Evolutionary conservation across 2,888 invertebrate species (phyloP), one percentile per base, ranked within the genome.

Genomic region (Eumerus sabulonum): DNA sequence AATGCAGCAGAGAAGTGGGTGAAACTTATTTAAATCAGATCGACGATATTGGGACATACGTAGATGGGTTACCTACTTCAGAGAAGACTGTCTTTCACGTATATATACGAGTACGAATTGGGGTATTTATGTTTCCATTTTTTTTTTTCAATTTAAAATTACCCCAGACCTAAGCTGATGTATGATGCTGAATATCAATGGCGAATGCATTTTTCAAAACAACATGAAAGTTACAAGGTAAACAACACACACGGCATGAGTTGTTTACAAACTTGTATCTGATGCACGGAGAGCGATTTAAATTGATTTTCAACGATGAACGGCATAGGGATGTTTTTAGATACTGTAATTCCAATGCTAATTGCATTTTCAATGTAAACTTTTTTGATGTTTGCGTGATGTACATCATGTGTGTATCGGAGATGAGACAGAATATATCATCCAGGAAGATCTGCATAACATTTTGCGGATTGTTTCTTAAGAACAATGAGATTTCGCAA

Each of bases 71-170:
- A 57, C 38, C 13, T 51, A 19, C 35, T 45, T 38, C 38, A 19
- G 48, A 51, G 67, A 60, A 79, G 77, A 68, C 73, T 60, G 18
- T 42, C 36, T 38, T 16, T 53, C 53, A 53, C 73, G 73, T 72
- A 77, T 42, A 77, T 42, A 70, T 59, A 35, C 27, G 27, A 27
- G 27, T 27, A 27, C 27, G 27, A 7, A 27, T 7, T 27, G 2
- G 11, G 1, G 45, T 12, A 16, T 27, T 56, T 27, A 13, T 36
- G 42, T 3, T 1, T 13, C 12, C 13, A n/a, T 9, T 17, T 17
- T 42, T 18, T 13, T 4, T 36, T 27, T 50, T n/a, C 11, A 18
- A 1, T 40, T 50, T 27, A 27, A 27, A 2, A 7, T 13, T 51
- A n/a, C 35, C 42, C 35, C 51, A 44, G 9, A 64, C 64, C 64